These are phyloP conservation scores for Phrynocephalus forsythii DNA, from an alignment of 2,797 vertebrate genomes.

Conservation along the genomic window DNA sequence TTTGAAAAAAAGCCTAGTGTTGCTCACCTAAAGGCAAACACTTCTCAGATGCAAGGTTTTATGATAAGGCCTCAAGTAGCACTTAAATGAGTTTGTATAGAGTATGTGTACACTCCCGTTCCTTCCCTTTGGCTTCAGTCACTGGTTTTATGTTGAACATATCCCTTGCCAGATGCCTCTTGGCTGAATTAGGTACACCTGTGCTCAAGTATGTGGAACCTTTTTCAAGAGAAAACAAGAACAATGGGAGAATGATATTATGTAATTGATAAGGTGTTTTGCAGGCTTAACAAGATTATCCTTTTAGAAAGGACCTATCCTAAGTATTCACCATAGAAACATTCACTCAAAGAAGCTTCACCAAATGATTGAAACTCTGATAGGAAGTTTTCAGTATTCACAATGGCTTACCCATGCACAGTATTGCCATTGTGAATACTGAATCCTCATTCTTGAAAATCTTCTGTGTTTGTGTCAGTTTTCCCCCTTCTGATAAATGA, in stretches of 20 bases:
- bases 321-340: conserved; percentile 7
- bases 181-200: conserved; percentile 34
- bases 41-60: conserved; percentile 24
- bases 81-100: conserved; percentile 40
- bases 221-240: conserved; percentile 8
- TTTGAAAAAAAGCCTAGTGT: neutral
- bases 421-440: no score
- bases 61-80: conserved; percentile 16
- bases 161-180: conserved; percentile 16
- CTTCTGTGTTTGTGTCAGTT: neutral
- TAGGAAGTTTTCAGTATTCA: no score
- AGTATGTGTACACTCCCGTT: conserved; percentile 31
- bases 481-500: neutral
- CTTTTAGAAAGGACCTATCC: conserved; percentile 9
- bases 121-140: conserved; percentile 22
- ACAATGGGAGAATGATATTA: conserved; percentile 16
- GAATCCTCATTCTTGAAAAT: neutral
- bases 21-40: conserved; percentile 7
- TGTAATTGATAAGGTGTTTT: conserved; percentile 10
- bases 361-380: neutral
- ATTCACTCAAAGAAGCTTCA: neutral
- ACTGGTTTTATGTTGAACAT: neutral
- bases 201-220: conserved; percentile 29
- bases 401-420: no score
- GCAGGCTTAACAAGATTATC: conserved; percentile 11